Evolutionary conservation across 2,797 vertebrate species (phyloP), one percentile per base, ranked within the genome.

Genomic region (Enteromius mattozi): DNA sequence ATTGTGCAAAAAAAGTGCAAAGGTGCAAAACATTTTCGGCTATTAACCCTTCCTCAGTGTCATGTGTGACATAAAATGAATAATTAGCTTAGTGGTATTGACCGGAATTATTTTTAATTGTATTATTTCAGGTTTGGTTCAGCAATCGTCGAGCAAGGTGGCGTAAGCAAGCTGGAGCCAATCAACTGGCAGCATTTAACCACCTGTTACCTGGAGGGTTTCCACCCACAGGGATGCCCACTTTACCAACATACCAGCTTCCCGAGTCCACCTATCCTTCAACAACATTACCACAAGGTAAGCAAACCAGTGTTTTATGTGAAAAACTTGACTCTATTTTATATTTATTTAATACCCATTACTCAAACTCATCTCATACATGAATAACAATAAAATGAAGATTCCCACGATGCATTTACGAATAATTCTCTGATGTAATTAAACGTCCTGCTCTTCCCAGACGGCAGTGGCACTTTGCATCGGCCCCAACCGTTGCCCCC

Each of bases 161-260:
- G 98, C 95, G 98, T 90, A 99, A 99, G 87, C 98, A 99, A 89
- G 98, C 98, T 0, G 98, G 98, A 87, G 98, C 98, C 9, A 99
- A 97, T 94, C 98, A 99, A 86, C 95, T 99, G 78, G 97, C 97
- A 0, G 97, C 98, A 0, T 99, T 99, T 91, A 99, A 99, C 90
- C 98, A 98, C 92, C 94, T 99, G 86, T 94, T 99, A 88, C 98
- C 98, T 0, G 97, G 97, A 42, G 98, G 97, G n/a, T 99, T 99
- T 91, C 96, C 97, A 0, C 96, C 96, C 0, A 93, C 97, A 0
- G 97, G 96, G n/a, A 98, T 99, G 97, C 95, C 97, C 0, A 92
- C 97, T 0, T 94, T 99, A 84, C 96, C 97, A 4, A 96, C 97
- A 0, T 99, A 99, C 91, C 98, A 98, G 93, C 96, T 99, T 86